Percentiles rank a stretch among this genome's conserved stretches.
Conservation (phyloP, 2,113 vertebrate genomes). For the Menura novaehollandiae region DNA sequence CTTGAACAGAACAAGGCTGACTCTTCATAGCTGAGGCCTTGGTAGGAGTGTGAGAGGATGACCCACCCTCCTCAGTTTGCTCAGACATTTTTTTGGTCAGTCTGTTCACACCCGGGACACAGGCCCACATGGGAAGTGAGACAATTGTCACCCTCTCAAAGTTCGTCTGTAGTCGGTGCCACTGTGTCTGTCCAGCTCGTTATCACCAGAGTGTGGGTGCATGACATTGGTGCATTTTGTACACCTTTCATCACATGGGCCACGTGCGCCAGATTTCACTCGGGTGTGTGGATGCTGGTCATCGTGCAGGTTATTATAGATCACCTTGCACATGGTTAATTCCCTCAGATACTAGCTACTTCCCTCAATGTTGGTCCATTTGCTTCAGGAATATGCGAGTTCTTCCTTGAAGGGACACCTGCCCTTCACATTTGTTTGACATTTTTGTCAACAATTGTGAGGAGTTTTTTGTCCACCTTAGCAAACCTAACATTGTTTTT, state of each 20-base stretch:
- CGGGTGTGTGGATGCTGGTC: neutral
- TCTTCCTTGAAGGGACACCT: neutral
- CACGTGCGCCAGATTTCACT: neutral
- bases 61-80: neutral
- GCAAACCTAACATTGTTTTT: neutral
- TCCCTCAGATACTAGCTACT: neutral
- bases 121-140: fast-evolving
- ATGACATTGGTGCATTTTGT: neutral
- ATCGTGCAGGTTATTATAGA: neutral
- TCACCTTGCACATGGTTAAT: neutral
- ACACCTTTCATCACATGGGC: fast-evolving
- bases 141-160: neutral
- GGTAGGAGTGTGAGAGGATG: neutral
- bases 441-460: neutral
- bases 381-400: neutral
- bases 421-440: neutral
- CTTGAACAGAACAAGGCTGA: neutral
- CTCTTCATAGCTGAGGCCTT: neutral
- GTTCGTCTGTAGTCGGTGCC: fast-evolving
- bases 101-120: neutral
- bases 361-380: neutral
- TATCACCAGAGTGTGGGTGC: neutral
- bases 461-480: neutral
- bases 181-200: neutral
- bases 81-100: neutral